Evolutionary conservation across 1,140 invertebrate species (phyloP), one percentile per base, ranked within the genome.

Genomic region (Lineus longissimus): DNA sequence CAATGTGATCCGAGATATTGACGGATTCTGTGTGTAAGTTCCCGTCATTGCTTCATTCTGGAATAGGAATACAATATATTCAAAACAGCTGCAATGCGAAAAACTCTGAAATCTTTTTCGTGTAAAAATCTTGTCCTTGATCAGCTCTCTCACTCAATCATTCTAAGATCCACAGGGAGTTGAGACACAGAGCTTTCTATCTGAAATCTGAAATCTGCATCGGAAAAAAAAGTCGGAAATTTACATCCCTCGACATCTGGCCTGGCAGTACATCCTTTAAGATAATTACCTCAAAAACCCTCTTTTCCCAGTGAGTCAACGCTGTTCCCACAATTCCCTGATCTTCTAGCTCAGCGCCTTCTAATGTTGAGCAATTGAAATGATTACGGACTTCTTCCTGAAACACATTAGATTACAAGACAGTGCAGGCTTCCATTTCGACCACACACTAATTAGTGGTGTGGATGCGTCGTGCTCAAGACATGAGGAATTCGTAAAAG

Each of bases 21-120:
- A 92, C 0, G 95, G 95, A 84, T 97, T 96, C 82, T 98, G 96
- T 0, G 97, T 99, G 77, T 98, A 97, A 0, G 95, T 98, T 0
- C 96, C 97, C 0, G 97, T 98, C 97, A 99, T 99, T 0, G 95
- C 95, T 86, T 99, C 97, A 84, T 99, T 99, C 92, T 96, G 75
- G 58, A 82, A 83, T 51, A 61, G n/a, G 57, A 73, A 64, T 13
- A 61, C 19, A 47, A 56, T 65, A 47, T 17, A 56, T n/a, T 43
- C 29, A 27, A 22, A n/a, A 41, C 41, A 19, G n/a, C 29, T 19
- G 1, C 45, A 22, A 15, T 25, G 29, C 22, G 19, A 0, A 41
- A 56, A 25, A 22, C 22, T 22, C 25, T 51, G 7, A 17, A n/a
- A n/a, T n/a, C n/a, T n/a, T n/a, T n/a, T n/a, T n/a, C n/a, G n/a